Conservation (phyloP, 2,888 invertebrate genomes). For the Furcula furcula region DNA sequence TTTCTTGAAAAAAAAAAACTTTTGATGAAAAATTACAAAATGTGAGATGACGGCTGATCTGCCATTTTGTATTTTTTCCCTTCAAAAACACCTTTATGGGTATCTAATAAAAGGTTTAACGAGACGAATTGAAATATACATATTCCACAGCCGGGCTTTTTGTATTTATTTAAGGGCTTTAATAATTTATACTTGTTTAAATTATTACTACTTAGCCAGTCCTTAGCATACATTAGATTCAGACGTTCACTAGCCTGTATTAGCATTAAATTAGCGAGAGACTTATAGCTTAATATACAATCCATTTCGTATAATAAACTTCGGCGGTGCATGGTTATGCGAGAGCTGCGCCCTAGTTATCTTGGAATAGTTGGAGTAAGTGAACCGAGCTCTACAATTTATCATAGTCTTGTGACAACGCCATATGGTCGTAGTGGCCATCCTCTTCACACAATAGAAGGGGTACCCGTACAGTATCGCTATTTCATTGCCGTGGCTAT, state of each 20-base stretch:
- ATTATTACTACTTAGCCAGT: no score
- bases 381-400: slow-evolving; percentile 3
- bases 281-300: slow-evolving; percentile 3
- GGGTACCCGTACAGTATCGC: neutral
- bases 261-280: neutral
- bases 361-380: neutral
- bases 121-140: neutral
- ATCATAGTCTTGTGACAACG: neutral
- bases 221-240: no score
- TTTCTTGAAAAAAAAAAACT: no score
- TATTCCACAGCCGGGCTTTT: neutral
- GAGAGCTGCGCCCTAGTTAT: neutral
- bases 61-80: no score
- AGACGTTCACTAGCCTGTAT: no score
- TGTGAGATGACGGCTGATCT: no score
- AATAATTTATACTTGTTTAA: neutral
- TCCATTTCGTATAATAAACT: slow-evolving; percentile 3
- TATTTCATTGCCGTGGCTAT: neutral
- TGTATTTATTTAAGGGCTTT: neutral
- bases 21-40: no score
- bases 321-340: neutral
- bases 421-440: neutral
- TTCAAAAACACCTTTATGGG: no score
- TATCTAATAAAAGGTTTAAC: neutral
- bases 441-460: neutral